Base-by-base conservation (phyloP, 2,113 vertebrate genomes). In the Eupsittula cactorum region DNA sequence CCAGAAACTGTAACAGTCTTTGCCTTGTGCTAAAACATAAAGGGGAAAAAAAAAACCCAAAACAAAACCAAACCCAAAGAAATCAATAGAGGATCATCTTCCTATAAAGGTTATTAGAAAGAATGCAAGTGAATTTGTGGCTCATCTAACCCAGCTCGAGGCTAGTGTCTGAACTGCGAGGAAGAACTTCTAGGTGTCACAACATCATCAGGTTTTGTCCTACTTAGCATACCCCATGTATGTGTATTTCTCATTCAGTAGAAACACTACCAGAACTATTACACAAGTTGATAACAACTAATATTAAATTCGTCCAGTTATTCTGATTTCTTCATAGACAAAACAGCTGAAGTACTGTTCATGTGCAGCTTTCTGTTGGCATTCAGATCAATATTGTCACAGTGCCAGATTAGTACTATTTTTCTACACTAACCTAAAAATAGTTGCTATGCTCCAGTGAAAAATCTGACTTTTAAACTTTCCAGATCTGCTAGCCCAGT, bases 391-490 rank as follows among this genome's bases (percentile, higher is more conserved):
- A 94, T 86, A 86, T 1, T 90, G 93, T 92, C 83, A 86, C 35
- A 71, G n/a, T 52, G 90, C 92, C 92, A 96, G 57, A 92, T 79
- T 92, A 86, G 88, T 81, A 86, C 60, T 93, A 88, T 69, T 94
- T 84, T 96, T 64, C 90, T 95, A 95, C 81, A 62, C 78, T 63
- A 93, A 93, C 47, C 69, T 93, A 93, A 95, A 95, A 96, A 96
- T 68, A 96, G 69, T 55, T 68, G 76, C 64, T 46, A 78, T 37
- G 83, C 69, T 86, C 81, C 52, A 46, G 35, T 57, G 42, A 80
- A 85, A 85, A 95, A 62, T 16, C 11, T 65, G 70, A 87, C 65
- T 93, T 92, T 88, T 46, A 69, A 94, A 50, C 29, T 92, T 82
- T 75, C 47, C 50, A 44, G 57, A 92, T 76, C 80, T 78, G 39